Evolutionary conservation across 2,888 invertebrate species (phyloP).

Genomic region (Arge pagana): DNA sequence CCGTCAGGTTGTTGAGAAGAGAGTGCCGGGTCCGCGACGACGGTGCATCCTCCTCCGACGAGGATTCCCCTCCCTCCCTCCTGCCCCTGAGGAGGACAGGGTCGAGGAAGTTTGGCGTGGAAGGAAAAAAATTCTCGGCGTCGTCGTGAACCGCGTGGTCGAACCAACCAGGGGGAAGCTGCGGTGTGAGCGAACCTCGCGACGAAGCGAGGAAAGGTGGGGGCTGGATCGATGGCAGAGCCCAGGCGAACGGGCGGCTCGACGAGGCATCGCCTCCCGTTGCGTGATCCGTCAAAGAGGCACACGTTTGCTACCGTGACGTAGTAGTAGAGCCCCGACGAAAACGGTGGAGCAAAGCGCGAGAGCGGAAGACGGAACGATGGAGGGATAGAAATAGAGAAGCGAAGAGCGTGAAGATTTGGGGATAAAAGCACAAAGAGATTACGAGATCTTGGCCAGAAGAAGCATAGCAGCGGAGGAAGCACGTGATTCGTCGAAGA

Average conservation of each 20-base stretch:
- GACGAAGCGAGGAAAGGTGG: constrained; percentile 7
- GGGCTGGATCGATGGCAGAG: constrained; percentile 20
- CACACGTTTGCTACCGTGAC: background rate
- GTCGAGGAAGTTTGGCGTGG: constrained; percentile 11
- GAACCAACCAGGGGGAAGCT: constrained; percentile 53
- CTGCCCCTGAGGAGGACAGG: background rate
- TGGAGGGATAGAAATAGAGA: constrained; percentile 1
- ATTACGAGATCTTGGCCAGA: background rate
- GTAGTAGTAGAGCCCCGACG: constrained; percentile 10
- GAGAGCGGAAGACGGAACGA: constrained; percentile 12
- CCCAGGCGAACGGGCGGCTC: constrained; percentile 18
- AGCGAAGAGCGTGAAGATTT: background rate
- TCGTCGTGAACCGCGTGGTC: constrained; percentile 57
- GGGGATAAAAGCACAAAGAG: background rate
- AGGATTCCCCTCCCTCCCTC: constrained; percentile 8
- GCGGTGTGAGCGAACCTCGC: constrained; percentile 46
- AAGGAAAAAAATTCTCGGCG: too few species aligned
- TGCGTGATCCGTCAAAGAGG: constrained; percentile 20
- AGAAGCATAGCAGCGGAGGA: too few species aligned
- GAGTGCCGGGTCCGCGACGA: too few species aligned
- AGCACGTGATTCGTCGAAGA: too few species aligned
- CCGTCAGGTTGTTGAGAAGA: too few species aligned
- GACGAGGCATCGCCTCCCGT: constrained; percentile 19
- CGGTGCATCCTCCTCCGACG: background rate
- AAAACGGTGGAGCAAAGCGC: constrained; percentile 12